A percentile compares a stretch with the other conserved stretches of the same genome.
These are phyloP conservation scores for Drosophila lacertosa DNA, from an alignment of 1,140 invertebrate species.

Conservation along the genomic window DNA sequence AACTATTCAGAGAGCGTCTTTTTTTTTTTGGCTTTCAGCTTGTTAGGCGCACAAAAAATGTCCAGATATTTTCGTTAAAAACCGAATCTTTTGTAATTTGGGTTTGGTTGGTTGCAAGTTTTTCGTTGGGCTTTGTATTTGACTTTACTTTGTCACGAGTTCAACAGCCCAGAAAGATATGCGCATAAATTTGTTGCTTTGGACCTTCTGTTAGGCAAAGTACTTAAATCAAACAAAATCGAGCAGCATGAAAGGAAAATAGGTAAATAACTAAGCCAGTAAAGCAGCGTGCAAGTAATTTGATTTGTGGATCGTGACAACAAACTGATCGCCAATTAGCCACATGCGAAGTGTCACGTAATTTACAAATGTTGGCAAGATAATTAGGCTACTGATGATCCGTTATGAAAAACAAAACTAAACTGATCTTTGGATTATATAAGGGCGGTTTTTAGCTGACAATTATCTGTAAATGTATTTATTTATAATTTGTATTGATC, in stretches of 20 bases:
- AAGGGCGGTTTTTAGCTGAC: conserved; percentile 1
- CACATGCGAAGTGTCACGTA: conserved; percentile 62
- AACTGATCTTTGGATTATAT: conserved; percentile 6
- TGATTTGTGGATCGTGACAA: conserved; percentile 18
- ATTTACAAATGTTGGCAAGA: conserved; percentile 33
- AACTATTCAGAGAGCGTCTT: background rate
- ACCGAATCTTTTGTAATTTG: conserved; percentile 11
- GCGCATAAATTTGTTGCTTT: conserved; percentile 59
- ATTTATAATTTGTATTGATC: no score
- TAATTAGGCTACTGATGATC: conserved; percentile 22
- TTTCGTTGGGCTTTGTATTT: conserved; percentile 38
- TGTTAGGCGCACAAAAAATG: background rate
- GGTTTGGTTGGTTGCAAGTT: background rate
- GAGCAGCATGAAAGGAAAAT: background rate
- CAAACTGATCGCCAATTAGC: conserved; percentile 54
- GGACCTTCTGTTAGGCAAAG: conserved; percentile 28
- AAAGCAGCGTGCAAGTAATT: conserved; percentile 28
- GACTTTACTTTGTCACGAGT: conserved; percentile 45
- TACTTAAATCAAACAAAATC: conserved; percentile 24
- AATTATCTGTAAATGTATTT: no score
- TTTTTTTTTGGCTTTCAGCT: conserved; percentile 1
- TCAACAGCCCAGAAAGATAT: conserved; percentile 73
- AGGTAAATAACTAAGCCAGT: background rate
- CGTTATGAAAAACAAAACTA: conserved; percentile 1
- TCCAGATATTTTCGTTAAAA: conserved; percentile 13